Conservation (phyloP, 2,888 invertebrate genomes). For the Anagyrus pseudococci region DNA sequence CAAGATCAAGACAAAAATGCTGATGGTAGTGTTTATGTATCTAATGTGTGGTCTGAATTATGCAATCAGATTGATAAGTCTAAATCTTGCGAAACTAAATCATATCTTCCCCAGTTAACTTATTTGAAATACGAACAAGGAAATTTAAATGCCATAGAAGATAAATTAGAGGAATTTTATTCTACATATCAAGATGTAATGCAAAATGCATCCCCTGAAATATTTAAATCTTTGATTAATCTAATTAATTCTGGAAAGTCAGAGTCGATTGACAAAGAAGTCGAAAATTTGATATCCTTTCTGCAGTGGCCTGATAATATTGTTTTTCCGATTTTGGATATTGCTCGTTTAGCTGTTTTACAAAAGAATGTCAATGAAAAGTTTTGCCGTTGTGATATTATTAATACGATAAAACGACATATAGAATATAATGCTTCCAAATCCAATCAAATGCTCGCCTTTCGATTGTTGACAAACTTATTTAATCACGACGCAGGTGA, state of each 20-base stretch:
- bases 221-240: slow-evolving; percentile 71
- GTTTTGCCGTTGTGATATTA: slow-evolving; percentile 57
- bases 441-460: slow-evolving; percentile 79
- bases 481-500: slow-evolving; percentile 75
- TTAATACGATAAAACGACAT: slow-evolving; percentile 59
- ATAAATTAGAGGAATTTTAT: slow-evolving; percentile 60
- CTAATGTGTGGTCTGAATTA: no score
- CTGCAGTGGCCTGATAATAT: slow-evolving; percentile 70
- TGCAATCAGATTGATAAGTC: slow-evolving; percentile 61
- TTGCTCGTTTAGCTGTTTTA: slow-evolving; percentile 82
- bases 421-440: slow-evolving; percentile 63
- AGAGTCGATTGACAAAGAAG: slow-evolving; percentile 36
- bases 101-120: slow-evolving; percentile 63
- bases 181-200: slow-evolving; percentile 66
- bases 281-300: slow-evolving; percentile 8
- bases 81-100: no score
- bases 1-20: slow-evolving; percentile 71
- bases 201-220: slow-evolving; percentile 65
- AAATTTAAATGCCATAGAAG: slow-evolving; percentile 75
- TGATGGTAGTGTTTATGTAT: slow-evolving; percentile 66
- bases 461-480: slow-evolving; percentile 83
- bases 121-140: slow-evolving; percentile 80
- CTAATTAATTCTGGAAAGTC: slow-evolving; percentile 60
- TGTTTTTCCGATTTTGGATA: slow-evolving; percentile 88
- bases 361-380: slow-evolving; percentile 69